phyloP scores from a whole-genome alignment of 2,888 invertebrate genomes.

The Dicyrtoma fusca region DNA sequence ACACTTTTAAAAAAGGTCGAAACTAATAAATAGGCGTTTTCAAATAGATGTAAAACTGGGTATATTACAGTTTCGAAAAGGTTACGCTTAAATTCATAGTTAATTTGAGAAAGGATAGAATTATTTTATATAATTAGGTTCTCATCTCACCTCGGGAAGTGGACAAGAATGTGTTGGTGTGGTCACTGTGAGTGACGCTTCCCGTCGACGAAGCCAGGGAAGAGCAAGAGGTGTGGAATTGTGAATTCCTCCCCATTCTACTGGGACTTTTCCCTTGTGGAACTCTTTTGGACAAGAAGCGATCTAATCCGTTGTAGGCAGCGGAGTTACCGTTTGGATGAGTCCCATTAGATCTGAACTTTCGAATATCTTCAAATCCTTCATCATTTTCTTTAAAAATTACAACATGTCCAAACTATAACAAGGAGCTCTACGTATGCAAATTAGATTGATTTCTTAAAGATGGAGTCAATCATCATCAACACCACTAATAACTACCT shows the following conservation, averaged over 20 bases:
- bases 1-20: too few relatives aligned
- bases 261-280: conserved; percentile 30
- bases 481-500: too few relatives aligned
- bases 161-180: conserved; percentile 30
- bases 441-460: background rate
- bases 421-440: background rate
- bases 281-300: conserved; percentile 18
- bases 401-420: background rate
- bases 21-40: too few relatives aligned
- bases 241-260: conserved; percentile 31
- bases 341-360: conserved; percentile 19
- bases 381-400: conserved; percentile 39
- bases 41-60: too few relatives aligned
- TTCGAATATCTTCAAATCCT: conserved; percentile 42
- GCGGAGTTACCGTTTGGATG: background rate
- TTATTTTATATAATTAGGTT: too few relatives aligned
- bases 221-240: conserved; percentile 35
- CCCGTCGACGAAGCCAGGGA: conserved; percentile 34
- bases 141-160: conserved; percentile 35
- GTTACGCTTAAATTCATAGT: too few relatives aligned
- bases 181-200: conserved; percentile 33
- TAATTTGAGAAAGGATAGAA: too few relatives aligned
- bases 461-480: too few relatives aligned
- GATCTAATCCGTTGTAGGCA: conserved; percentile 29
- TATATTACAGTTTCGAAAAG: too few relatives aligned